Conservation (phyloP, 2,888 invertebrate species). For the Trichogramma dendrolimi region DNA sequence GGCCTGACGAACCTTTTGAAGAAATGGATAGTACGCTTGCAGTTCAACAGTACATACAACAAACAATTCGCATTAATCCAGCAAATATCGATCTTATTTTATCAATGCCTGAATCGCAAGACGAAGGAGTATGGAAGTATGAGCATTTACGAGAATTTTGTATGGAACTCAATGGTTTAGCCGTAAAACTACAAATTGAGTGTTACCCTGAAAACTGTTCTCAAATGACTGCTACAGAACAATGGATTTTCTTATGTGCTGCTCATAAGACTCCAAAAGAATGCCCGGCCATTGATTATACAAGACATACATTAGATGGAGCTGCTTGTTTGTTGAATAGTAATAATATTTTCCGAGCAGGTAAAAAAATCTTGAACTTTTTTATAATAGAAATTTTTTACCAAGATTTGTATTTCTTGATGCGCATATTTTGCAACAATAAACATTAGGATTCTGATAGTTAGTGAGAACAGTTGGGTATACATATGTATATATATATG, state of each 20-base stretch:
- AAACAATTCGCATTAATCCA: constrained; percentile 89
- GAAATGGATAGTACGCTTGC: constrained; percentile 99
- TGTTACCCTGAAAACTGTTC: constrained; percentile 96
- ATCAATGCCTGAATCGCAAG: constrained; percentile 94
- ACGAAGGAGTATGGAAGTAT: constrained; percentile 99
- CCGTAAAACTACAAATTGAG: constrained; percentile 91
- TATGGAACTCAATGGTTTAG: constrained; percentile 98
- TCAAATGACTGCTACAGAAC: constrained; percentile 99
- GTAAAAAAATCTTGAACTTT: constrained; percentile 52
- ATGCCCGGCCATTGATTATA: constrained; percentile 99
- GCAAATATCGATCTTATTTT: constrained; percentile 90
- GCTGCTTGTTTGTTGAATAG: constrained; percentile 98
- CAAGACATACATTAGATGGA: constrained; percentile 96
- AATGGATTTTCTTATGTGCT: constrained; percentile 99
- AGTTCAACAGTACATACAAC: constrained; percentile 98
- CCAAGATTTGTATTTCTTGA: neutral
- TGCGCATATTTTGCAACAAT: neutral
- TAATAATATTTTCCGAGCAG: constrained; percentile 99
- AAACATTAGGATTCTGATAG: too few species aligned
- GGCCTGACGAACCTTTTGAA: constrained; percentile 97
- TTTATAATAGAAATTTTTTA: neutral
- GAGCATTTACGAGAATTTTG: constrained; percentile 98
- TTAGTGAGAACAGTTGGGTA: too few species aligned
- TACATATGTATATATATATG: too few species aligned
- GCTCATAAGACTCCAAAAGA: constrained; percentile 99